These are phyloP conservation scores for Gorsachius goisagi DNA, from an alignment of 2,113 vertebrate species.

Conservation along the genomic window DNA sequence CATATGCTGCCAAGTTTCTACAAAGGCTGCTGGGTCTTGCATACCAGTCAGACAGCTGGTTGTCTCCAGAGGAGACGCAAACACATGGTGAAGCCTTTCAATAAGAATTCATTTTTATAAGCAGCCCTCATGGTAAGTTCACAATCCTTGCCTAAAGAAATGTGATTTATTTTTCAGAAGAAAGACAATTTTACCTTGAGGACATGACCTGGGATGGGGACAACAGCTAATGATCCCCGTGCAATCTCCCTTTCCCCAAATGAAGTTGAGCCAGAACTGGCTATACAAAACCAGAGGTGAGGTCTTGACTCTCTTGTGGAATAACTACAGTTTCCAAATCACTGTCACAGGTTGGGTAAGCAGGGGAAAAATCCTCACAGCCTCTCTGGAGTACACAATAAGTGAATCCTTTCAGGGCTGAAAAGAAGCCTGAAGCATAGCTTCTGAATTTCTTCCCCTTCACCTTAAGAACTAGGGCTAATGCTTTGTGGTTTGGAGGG, in stretches of 20 bases:
- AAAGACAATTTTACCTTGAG: neutral
- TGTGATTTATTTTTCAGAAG: neutral
- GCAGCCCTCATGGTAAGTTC: neutral
- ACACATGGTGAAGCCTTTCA: neutral
- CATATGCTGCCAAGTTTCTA: neutral
- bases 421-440: neutral
- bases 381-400: neutral
- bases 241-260: neutral
- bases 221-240: neutral
- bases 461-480: neutral
- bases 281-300: neutral
- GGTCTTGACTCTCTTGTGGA: neutral
- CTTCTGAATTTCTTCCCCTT: neutral
- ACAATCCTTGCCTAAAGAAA: accelerated
- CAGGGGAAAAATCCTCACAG: neutral
- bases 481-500: neutral
- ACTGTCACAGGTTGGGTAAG: neutral
- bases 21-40: neutral
- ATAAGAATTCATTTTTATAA: neutral
- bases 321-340: neutral
- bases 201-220: neutral
- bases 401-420: neutral
- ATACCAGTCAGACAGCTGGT: neutral
- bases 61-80: neutral
- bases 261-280: neutral